A percentile compares a stretch with the other conserved stretches of the same genome.
These are phyloP conservation scores for Eulimnadia texana DNA, from an alignment of 1,140 invertebrate genomes.

Conservation along the genomic window DNA sequence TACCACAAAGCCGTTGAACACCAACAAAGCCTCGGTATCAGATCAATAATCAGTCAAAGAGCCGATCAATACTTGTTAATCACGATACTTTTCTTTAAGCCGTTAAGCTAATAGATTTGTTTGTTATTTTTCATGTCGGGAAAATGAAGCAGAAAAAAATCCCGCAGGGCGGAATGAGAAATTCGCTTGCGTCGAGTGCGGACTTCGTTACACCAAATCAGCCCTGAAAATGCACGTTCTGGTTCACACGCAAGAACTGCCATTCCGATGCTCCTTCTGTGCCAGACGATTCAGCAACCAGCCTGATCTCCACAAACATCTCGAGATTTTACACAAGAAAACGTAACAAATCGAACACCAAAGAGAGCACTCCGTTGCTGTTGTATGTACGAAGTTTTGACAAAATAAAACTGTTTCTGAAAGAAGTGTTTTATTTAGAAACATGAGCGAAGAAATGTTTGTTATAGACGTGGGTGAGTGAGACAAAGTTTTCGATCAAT, in stretches of 20 bases:
- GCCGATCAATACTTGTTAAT: too few relatives aligned
- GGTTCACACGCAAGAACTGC: constrained; percentile 30
- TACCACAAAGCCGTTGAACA: constrained; percentile 12
- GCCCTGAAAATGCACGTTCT: constrained; percentile 24
- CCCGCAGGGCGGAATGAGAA: too few relatives aligned
- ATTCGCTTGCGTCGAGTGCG: constrained; percentile 8
- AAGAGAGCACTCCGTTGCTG: not conserved
- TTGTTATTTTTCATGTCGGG: too few relatives aligned
- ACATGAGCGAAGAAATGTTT: too few relatives aligned
- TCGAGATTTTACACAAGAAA: constrained; percentile 2
- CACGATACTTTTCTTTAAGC: too few relatives aligned
- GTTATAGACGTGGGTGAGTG: too few relatives aligned
- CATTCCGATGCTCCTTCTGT: constrained; percentile 29
- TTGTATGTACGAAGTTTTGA: too few relatives aligned
- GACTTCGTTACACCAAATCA: constrained; percentile 17
- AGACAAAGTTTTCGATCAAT: not conserved
- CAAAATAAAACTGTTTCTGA: too few relatives aligned
- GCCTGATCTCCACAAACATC: constrained; percentile 5
- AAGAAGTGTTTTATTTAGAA: too few relatives aligned
- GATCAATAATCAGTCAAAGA: too few relatives aligned
- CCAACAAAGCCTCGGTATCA: not conserved
- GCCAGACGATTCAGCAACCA: constrained; percentile 19
- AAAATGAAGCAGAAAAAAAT: too few relatives aligned
- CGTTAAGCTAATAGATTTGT: too few relatives aligned
- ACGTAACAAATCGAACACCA: not conserved